These are phyloP conservation scores for Strix aluco DNA, from an alignment of 2,113 vertebrate species.

Conservation along the genomic window DNA sequence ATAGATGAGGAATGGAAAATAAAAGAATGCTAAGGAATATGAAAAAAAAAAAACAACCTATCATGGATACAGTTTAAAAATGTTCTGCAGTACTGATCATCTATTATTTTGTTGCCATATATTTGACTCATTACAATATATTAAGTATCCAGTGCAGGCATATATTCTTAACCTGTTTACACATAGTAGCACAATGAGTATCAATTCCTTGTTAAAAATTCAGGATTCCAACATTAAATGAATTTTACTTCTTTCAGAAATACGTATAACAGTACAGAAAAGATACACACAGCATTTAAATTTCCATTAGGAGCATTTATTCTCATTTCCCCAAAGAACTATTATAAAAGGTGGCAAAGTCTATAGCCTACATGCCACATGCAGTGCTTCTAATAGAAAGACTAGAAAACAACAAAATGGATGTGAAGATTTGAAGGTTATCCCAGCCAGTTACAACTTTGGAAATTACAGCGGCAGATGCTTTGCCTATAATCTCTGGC, in stretches of 20 bases:
- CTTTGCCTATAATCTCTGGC: slow-evolving; percentile 23
- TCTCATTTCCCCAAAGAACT: slow-evolving; percentile 10
- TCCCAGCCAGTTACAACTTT: neutral
- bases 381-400: slow-evolving; percentile 27
- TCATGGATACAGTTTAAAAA: neutral
- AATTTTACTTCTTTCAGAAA: neutral
- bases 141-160: neutral
- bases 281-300: neutral
- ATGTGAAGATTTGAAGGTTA: slow-evolving; percentile 37
- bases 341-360: slow-evolving; percentile 1
- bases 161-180: neutral
- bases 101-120: neutral
- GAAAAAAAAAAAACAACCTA: no score
- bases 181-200: neutral
- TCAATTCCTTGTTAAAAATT: neutral
- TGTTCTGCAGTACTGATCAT: neutral
- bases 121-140: neutral
- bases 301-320: neutral
- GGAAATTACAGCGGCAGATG: slow-evolving; percentile 47
- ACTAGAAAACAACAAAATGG: slow-evolving; percentile 16
- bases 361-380: neutral
- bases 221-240: neutral
- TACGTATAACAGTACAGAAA: neutral
- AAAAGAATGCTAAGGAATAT: neutral
- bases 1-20: neutral